phyloP scores from a whole-genome alignment of 2,888 invertebrate species.

The Branchipolynoe longqiensis region DNA sequence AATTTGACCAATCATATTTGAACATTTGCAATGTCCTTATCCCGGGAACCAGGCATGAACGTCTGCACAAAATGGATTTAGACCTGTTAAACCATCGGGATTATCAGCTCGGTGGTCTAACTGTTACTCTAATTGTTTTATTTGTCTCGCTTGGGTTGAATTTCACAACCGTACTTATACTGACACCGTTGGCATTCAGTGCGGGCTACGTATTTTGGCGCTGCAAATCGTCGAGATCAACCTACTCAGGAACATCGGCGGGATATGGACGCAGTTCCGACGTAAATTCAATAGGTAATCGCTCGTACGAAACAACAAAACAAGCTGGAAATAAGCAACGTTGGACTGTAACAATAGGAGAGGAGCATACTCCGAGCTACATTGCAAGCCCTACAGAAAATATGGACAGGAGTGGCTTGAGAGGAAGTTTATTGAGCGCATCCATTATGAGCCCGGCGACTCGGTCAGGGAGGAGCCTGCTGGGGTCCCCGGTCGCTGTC shows the following conservation, averaged over 20 bases:
- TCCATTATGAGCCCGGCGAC: neutral
- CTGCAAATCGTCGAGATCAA: no score
- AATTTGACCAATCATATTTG: constrained; percentile 35
- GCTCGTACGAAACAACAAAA: neutral
- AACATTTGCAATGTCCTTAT: neutral
- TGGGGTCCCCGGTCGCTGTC: neutral
- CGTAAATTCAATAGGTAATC: no score
- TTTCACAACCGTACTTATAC: constrained; percentile 1
- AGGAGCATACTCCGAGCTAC: constrained; percentile 30
- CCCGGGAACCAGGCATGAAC: constrained; percentile 36
- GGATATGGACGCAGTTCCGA: no score
- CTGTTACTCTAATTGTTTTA: neutral
- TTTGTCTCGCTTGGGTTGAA: constrained; percentile 16
- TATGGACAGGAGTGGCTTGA: constrained; percentile 11
- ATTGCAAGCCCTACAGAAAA: neutral
- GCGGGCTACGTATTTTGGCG: constrained; percentile 32
- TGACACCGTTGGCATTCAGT: neutral
- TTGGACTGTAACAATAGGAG: constrained; percentile 33
- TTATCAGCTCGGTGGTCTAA: constrained; percentile 41
- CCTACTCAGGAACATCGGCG: no score
- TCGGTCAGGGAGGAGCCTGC: neutral
- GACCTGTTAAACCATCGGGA: constrained; percentile 9
- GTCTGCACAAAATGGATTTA: constrained; percentile 56
- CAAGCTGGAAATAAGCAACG: neutral
- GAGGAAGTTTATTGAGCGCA: neutral